Evolutionary conservation across 2,888 invertebrate species (phyloP).

Genomic region (Melitaea athalia): DNA sequence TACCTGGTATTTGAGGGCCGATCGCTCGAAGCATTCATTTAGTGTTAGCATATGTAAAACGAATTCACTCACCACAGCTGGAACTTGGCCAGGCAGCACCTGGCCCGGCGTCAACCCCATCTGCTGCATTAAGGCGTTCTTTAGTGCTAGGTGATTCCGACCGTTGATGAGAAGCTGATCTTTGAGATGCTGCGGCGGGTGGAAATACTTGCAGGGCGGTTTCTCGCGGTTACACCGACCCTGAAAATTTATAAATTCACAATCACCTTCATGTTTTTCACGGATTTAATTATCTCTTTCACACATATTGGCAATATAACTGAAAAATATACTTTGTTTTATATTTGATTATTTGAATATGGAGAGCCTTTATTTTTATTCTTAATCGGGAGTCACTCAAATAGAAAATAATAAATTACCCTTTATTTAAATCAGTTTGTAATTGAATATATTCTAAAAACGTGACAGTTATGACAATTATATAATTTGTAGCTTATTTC

Average conservation of each 20-base stretch:
- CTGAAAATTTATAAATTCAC: slow-evolving; percentile 80
- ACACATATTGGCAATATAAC: not conserved
- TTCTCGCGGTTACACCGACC: slow-evolving; percentile 99
- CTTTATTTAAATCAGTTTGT: no score
- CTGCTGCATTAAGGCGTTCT: slow-evolving; percentile 98
- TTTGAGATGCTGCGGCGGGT: slow-evolving; percentile 99
- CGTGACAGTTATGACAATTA: not conserved
- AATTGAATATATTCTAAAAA: not conserved
- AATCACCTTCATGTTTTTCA: not conserved
- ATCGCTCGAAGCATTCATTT: slow-evolving; percentile 70
- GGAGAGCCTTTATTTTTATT: no score
- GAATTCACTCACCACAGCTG: slow-evolving; percentile 89
- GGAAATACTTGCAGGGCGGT: slow-evolving; percentile 99
- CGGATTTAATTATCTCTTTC: not conserved
- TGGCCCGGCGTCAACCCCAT: slow-evolving; percentile 97
- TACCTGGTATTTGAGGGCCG: slow-evolving; percentile 65
- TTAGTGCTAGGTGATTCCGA: slow-evolving; percentile 99
- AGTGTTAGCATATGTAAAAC: slow-evolving; percentile 30
- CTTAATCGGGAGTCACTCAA: no score
- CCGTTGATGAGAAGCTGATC: slow-evolving; percentile 99
- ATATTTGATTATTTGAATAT: no score
- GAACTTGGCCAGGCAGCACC: slow-evolving; percentile 96
- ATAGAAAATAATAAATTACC: no score
- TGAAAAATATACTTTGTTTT: no score
- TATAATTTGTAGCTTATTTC: slow-evolving; percentile 68